Evolutionary conservation across 2,888 invertebrate genomes (phyloP).

Genomic region (Horisme vitalbata): DNA sequence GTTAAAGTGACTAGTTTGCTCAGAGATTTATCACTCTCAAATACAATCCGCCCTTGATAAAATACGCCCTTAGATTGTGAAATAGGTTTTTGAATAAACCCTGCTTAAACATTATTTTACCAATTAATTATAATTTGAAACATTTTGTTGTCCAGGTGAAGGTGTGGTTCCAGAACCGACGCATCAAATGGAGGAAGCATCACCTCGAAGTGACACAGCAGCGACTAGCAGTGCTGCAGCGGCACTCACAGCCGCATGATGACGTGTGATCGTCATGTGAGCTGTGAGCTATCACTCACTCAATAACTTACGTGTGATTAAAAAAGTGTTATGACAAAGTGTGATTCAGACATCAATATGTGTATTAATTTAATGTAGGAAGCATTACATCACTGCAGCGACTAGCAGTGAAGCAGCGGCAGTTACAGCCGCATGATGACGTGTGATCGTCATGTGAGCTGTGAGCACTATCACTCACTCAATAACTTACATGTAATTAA

Average conservation of each 20-base stretch:
- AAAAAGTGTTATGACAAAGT: neutral
- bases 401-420: conserved; percentile 83
- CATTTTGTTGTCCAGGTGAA: conserved; percentile 87
- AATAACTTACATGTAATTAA: too few relatives aligned
- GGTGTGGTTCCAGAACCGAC: conserved; percentile 96
- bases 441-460: conserved; percentile 43
- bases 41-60: too few relatives aligned
- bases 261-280: conserved; percentile 48
- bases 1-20: too few relatives aligned
- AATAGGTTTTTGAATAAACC: too few relatives aligned
- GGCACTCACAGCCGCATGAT: conserved; percentile 69
- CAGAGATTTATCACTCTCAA: too few relatives aligned
- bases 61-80: too few relatives aligned
- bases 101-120: too few relatives aligned
- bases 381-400: conserved; percentile 96
- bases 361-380: conserved; percentile 99
- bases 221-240: conserved; percentile 84
- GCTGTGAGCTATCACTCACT: too few relatives aligned
- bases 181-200: conserved; percentile 98
- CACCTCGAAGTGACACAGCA: conserved; percentile 96
- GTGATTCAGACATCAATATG: too few relatives aligned
- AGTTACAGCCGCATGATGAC: conserved; percentile 66
- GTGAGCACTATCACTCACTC: too few relatives aligned
- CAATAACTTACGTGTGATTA: too few relatives aligned
- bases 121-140: too few relatives aligned